Evolutionary conservation across 2,888 invertebrate genomes (phyloP).

Genomic region (Ischnus inquisitorius): DNA sequence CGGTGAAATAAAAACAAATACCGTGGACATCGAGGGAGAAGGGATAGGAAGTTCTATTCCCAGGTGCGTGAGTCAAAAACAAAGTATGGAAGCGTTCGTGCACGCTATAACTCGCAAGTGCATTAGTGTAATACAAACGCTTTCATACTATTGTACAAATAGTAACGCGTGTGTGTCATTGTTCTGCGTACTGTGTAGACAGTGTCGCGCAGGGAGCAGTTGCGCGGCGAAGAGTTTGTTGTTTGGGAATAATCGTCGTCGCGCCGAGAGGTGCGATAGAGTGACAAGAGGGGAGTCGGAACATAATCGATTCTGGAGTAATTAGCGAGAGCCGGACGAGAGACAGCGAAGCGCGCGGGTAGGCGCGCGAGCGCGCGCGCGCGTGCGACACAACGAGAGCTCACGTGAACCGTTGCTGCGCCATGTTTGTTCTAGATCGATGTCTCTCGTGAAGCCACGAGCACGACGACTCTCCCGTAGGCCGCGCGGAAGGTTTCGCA

Average conservation of each 20-base stretch:
- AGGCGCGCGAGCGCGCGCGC: constrained; percentile 67
- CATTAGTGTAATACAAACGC: constrained; percentile 4
- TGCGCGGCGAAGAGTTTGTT: background rate
- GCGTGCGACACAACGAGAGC: constrained; percentile 58
- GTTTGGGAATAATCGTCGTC: background rate
- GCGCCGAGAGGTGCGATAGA: constrained; percentile 40
- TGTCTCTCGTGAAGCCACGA: constrained; percentile 74
- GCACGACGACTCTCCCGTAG: constrained; percentile 27
- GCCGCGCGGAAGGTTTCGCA: constrained; percentile 72
- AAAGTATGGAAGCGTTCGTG: constrained; percentile 24
- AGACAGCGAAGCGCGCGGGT: constrained; percentile 75
- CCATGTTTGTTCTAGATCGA: constrained; percentile 83
- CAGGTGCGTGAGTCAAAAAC: constrained; percentile 52
- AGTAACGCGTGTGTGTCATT: constrained; percentile 17
- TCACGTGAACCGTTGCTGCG: constrained; percentile 60
- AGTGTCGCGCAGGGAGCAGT: constrained; percentile 21
- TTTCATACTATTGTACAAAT: constrained; percentile 20
- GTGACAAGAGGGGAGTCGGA: constrained; percentile 17
- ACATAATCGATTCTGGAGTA: constrained; percentile 82
- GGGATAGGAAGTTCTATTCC: constrained; percentile 5
- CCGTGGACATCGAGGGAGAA: constrained; percentile 24
- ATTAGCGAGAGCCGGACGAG: constrained; percentile 81
- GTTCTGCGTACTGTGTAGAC: background rate
- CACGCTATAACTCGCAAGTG: constrained; percentile 36
- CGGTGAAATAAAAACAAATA: constrained; percentile 1